Evolutionary conservation across 1,140 invertebrate genomes (phyloP), one percentile per base, ranked within the genome.

Genomic region (Drosophila saltans): DNA sequence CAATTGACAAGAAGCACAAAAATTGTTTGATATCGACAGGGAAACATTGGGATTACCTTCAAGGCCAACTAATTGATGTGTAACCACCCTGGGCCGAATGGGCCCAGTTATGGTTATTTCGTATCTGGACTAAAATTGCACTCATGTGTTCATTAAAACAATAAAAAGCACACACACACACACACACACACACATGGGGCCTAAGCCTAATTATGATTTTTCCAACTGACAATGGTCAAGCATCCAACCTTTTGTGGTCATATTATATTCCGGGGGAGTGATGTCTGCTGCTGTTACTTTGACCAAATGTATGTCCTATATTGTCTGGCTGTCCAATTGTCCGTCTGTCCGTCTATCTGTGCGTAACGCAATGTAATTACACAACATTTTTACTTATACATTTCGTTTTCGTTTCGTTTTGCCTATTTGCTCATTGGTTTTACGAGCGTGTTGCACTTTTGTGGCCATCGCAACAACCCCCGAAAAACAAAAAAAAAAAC

Each of bases 191-290:
- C n/a, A 62, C 48, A 24, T 9, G 55, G 45, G 62, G 55, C 72
- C 80, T 74, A 89, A 78, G 80, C 74, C 84, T 88, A 88, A 88
- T 88, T 88, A 88, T 89, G 80, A 88, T 89, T 88, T 88, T 82
- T 75, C 69, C 66, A 69, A 88, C 80, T 80, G 69, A 83, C 83
- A 80, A 69, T 78, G 83, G 83, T 88, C 82, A 66, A 85, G 74
- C 73, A 70, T 74, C 64, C 66, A 59, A 39, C 57, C 57, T 59
- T 77, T 77, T 21, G 21, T 9, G 45, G 74, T 66, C 60, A 70
- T 74, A 74, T 64, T 69, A 77, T 77, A 75, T 75, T 76, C 57
- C 74, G 76, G 67, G 75, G 74, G 28, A 30, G 28, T 30, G 28
- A 16, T 16, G 16, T 16, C 16, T 16, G 16, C 16, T 63, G 26